A percentile compares a stretch with the other conserved stretches of the same genome.
Evolutionary conservation across 2,888 invertebrate species (phyloP).

Genomic region (Xylocampa areola): DNA sequence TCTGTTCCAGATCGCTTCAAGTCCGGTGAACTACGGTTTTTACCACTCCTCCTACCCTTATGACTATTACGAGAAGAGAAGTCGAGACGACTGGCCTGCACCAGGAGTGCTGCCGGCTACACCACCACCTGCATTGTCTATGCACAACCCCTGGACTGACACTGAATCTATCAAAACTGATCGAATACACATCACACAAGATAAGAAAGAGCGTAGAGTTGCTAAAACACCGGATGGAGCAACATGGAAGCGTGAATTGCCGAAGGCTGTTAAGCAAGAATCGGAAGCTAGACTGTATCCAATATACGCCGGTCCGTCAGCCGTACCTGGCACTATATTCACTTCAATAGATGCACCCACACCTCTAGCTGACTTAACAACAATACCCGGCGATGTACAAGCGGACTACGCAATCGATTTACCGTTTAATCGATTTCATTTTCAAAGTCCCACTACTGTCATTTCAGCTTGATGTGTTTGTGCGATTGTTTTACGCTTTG

Average conservation of each 20-base stretch:
- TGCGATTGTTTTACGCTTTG: slow-evolving; percentile 73
- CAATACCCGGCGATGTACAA: slow-evolving; percentile 83
- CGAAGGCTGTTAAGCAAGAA: slow-evolving; percentile 65
- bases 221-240: slow-evolving; percentile 54
- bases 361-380: slow-evolving; percentile 76
- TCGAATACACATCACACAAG: slow-evolving; percentile 68
- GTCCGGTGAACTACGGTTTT: slow-evolving; percentile 93
- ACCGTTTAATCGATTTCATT: slow-evolving; percentile 85
- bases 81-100: slow-evolving; percentile 75
- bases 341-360: slow-evolving; percentile 75
- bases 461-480: slow-evolving; percentile 84
- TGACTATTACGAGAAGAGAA: slow-evolving; percentile 85
- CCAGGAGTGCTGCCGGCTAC: slow-evolving; percentile 76
- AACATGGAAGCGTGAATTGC: slow-evolving; percentile 69
- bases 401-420: slow-evolving; percentile 85
- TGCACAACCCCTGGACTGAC: slow-evolving; percentile 67
- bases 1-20: slow-evolving; percentile 91
- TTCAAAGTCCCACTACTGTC: slow-evolving; percentile 88
- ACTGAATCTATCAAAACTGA: slow-evolving; percentile 71
- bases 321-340: slow-evolving; percentile 65
- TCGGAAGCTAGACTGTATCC: slow-evolving; percentile 75
- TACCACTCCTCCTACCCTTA: slow-evolving; percentile 90
- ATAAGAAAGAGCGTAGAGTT: slow-evolving; percentile 57
- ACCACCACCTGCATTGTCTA: slow-evolving; percentile 67
- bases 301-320: slow-evolving; percentile 67